phyloP scores from a whole-genome alignment of 2,797 vertebrate genomes.

The Potorous gilbertii region DNA sequence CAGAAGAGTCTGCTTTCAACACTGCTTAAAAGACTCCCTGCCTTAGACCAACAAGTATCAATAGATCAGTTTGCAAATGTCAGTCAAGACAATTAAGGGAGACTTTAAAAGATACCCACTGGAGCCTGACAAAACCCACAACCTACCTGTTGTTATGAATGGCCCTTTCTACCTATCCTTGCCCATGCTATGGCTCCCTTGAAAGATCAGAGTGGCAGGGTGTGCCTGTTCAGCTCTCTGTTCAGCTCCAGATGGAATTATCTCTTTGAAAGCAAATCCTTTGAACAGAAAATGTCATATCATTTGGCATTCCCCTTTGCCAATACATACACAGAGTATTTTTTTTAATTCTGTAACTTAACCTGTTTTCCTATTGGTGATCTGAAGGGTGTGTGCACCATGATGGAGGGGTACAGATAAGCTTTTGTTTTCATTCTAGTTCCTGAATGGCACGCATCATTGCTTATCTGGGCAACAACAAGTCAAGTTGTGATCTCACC shows the following conservation, averaged over 20 bases:
- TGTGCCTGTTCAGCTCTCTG: conserved; percentile 41
- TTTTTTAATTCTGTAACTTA: conserved; percentile 51
- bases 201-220: conserved; percentile 61
- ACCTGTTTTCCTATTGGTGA: conserved; percentile 57
- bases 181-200: conserved; percentile 41
- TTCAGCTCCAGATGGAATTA: conserved; percentile 77
- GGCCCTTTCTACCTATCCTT: conserved; percentile 60
- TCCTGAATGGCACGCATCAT: conserved; percentile 43
- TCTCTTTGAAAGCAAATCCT: conserved; percentile 71
- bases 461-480: conserved; percentile 44
- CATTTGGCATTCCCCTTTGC: conserved; percentile 66
- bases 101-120: conserved; percentile 37
- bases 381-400: conserved; percentile 40
- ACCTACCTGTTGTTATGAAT: conserved; percentile 44
- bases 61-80: conserved; percentile 16
- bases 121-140: conserved; percentile 56
- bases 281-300: conserved; percentile 68
- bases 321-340: conserved; percentile 67
- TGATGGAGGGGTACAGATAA: conserved; percentile 49
- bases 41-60: conserved; percentile 44
- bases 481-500: conserved; percentile 29
- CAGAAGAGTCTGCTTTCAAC: conserved; percentile 56
- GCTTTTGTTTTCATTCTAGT: conserved; percentile 26
- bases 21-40: conserved; percentile 55
- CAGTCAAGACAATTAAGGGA: conserved; percentile 55